Conservation (phyloP, 2,113 vertebrate species). For the Amphiprion percula region DNA sequence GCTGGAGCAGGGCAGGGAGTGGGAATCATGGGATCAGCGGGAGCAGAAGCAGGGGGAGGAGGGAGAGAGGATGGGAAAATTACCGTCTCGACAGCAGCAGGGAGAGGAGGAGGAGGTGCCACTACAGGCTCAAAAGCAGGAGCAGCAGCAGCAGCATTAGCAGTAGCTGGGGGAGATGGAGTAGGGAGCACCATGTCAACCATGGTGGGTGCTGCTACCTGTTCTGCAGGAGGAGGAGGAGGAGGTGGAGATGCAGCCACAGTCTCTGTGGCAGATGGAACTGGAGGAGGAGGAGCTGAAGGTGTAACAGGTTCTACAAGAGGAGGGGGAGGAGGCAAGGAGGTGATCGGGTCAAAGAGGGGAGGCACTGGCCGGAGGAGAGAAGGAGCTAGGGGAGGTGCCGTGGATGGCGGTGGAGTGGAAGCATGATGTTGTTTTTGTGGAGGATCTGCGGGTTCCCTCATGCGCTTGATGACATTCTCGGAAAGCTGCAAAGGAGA, state of each 20-base stretch:
- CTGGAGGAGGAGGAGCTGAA: conserved; percentile 47
- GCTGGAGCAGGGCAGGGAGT: conserved; percentile 42
- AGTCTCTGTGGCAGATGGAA: conserved; percentile 53
- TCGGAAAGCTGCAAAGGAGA: conserved; percentile 89
- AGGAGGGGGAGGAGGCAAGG: conserved; percentile 62
- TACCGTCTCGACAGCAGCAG: conserved; percentile 39
- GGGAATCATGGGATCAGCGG: conserved; percentile 24
- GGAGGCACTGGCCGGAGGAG: conserved; percentile 62
- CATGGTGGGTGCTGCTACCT: conserved; percentile 74
- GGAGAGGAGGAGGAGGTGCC: conserved; percentile 38
- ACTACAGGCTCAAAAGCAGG: conserved; percentile 64
- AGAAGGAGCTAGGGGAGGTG: conserved; percentile 33
- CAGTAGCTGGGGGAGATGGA: conserved; percentile 42
- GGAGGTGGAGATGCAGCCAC: conserved; percentile 45
- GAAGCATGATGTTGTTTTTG: conserved; percentile 25
- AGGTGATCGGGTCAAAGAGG: conserved; percentile 65
- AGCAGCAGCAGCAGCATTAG: conserved; percentile 39
- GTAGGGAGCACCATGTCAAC: conserved; percentile 62
- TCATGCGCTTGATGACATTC: conserved; percentile 96
- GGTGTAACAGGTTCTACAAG: conserved; percentile 53
- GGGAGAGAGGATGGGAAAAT: conserved; percentile 39
- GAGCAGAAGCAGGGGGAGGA: conserved; percentile 29
- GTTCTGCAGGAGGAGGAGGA: conserved; percentile 57
- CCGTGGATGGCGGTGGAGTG: conserved; percentile 30
- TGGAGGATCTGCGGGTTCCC: conserved; percentile 84